Evolutionary conservation across 23 tunicate genomes (phyloP), one percentile per base, ranked within the genome.

Genomic region (Diplosoma virens): DNA sequence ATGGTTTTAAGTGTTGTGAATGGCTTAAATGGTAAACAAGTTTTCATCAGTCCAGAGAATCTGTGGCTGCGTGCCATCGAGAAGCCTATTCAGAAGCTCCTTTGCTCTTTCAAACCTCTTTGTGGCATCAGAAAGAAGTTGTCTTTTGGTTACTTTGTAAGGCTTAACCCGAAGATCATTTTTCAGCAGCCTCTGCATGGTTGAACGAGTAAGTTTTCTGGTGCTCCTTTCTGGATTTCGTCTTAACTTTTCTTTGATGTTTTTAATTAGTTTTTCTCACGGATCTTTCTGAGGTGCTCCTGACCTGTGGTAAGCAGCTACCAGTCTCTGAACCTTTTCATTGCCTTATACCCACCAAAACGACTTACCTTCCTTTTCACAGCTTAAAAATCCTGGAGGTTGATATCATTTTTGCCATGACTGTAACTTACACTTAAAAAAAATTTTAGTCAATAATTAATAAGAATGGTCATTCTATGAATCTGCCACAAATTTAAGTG

Each of bases 1-100:
- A 56, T 56, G 6, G 20, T 56, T 56, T 56, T 56, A 23, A 23
- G 23, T 56, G 22, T 21, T 56, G 24, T n/a, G 20, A 16, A 56
- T 56, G 64, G 64, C 64, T n/a, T n/a, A 23, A n/a, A 56, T 21
- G 64, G 64, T 56, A 23, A 56, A 56, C 20, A 56, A 56, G 16
- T 56, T 56, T 23, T 56, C 64, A 56, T 56, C 64, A 56, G 64
- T 56, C 64, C 64, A 56, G 64, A 56, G 64, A 56, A 56, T 23
- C 20, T 56, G 64, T n/a, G 5, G 64, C 64, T 56, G 64, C 64
- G 22, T 56, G 64, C 64, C 64, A 56, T n/a, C 64, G 20, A 56
- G 64, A n/a, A 56, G 64, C 64, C 5, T 56, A 56, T 56, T 56
- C 25, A 56, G 25, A 56, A 56, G 25, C 22, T 11, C 25, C 22